Evolutionary conservation across 2,113 vertebrate genomes (phyloP).

Genomic region (Rhizomys pruinosus): DNA sequence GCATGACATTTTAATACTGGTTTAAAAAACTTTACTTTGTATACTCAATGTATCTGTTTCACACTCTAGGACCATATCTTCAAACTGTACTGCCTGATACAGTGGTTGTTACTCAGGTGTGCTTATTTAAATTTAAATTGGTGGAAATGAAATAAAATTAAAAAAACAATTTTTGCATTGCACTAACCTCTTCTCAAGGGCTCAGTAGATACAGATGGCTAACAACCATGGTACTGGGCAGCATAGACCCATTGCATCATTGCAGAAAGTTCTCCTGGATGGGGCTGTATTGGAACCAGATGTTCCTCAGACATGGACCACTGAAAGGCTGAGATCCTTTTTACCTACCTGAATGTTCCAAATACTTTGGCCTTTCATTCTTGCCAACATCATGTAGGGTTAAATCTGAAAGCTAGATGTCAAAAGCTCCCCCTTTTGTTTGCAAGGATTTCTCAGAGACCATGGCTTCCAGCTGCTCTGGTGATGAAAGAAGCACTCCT

Average conservation of each 20-base stretch:
- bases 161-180: neutral
- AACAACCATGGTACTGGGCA: neutral
- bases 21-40: constrained; percentile 21
- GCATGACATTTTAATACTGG: neutral
- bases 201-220: neutral
- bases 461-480: constrained; percentile 40
- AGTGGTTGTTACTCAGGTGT: neutral
- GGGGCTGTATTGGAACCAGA: constrained; percentile 31
- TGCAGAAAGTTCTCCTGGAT: neutral
- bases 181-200: neutral
- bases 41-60: neutral
- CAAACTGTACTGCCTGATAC: neutral
- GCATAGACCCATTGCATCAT: neutral
- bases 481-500: constrained; percentile 47
- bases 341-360: constrained; percentile 56
- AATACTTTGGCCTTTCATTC: constrained; percentile 35
- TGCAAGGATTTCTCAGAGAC: constrained; percentile 51
- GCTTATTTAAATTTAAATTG: constrained; percentile 52
- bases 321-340: constrained; percentile 30
- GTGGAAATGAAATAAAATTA: neutral
- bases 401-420: constrained; percentile 60
- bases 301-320: constrained; percentile 26
- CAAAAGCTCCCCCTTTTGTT: constrained; percentile 11
- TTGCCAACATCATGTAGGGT: constrained; percentile 24
- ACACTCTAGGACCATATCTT: neutral